Conservation (phyloP, 1,140 invertebrate genomes). For the Zaprionus vittiger region DNA sequence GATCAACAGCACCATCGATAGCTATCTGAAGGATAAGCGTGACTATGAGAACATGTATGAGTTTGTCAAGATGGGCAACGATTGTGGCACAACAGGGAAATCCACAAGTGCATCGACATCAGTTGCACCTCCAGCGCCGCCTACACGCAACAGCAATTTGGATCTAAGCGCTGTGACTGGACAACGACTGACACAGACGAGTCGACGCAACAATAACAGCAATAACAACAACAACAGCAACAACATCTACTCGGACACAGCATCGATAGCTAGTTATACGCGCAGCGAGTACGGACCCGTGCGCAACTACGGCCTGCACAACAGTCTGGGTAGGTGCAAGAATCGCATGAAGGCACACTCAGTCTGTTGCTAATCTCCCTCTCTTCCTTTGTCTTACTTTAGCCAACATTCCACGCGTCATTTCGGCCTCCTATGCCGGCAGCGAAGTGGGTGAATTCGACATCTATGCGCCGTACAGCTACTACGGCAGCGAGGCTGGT, state of each 20-base stretch:
- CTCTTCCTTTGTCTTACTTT: not conserved
- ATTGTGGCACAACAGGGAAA: conserved; percentile 27
- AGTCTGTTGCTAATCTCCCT: not conserved
- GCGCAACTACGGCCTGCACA: conserved; percentile 72
- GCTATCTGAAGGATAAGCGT: conserved; percentile 83
- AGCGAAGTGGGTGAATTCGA: conserved; percentile 91
- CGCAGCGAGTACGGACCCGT: conserved; percentile 82
- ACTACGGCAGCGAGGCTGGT: conserved; percentile 87
- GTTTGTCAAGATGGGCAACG: conserved; percentile 72
- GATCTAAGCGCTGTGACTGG: conserved; percentile 61
- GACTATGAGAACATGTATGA: conserved; percentile 83
- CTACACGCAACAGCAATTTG: conserved; percentile 64
- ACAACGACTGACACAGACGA: conserved; percentile 56
- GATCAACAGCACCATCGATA: conserved; percentile 83
- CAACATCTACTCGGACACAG: conserved; percentile 79
- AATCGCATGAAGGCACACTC: not conserved
- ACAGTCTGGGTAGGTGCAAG: conserved; percentile 69
- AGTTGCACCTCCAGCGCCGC: conserved; percentile 67
- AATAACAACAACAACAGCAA: conserved; percentile 38
- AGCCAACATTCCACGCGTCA: conserved; percentile 86
- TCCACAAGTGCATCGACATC: conserved; percentile 41
- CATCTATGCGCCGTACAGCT: conserved; percentile 91
- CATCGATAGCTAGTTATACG: conserved; percentile 79
- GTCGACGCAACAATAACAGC: conserved; percentile 46
- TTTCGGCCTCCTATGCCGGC: conserved; percentile 91